phyloP scores from a whole-genome alignment of 2,888 invertebrate species.

The Sabellastarte sp. region DNA sequence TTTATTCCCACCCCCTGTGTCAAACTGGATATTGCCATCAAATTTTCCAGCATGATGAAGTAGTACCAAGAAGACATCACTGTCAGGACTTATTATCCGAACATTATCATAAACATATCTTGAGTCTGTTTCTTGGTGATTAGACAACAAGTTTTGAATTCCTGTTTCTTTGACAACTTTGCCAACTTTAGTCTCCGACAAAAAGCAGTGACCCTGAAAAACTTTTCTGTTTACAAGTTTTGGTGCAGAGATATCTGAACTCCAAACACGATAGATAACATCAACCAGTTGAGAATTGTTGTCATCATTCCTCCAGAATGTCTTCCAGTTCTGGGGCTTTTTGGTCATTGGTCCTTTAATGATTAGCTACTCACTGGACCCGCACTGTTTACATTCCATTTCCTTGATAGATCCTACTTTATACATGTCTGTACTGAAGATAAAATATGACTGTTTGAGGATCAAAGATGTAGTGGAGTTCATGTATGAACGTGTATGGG shows the following conservation, averaged over 20 bases:
- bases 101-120: no score
- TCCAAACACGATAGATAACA: not conserved
- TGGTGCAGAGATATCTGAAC: not conserved
- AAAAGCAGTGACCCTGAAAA: not conserved
- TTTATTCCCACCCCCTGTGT: no score
- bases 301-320: not conserved
- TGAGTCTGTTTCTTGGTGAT: constrained; percentile 5
- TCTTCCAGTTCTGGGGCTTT: constrained; percentile 2
- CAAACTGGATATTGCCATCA: no score
- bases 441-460: no score
- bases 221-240: not conserved
- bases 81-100: no score
- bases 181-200: not conserved
- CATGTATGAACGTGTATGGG: not conserved
- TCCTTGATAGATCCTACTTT: no score
- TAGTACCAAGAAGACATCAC: no score
- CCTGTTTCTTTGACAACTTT: not conserved
- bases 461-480: no score
- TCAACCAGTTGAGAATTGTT: not conserved
- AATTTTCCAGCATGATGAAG: no score
- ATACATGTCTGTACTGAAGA: no score
- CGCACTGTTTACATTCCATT: no score
- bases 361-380: no score
- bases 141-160: not conserved
- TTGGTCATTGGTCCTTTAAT: constrained; percentile 2